A percentile compares a stretch with the other conserved stretches of the same genome.
These are phyloP conservation scores for Kryptolebias marmoratus DNA, from an alignment of 2,113 vertebrate species.

Conservation along the genomic window DNA sequence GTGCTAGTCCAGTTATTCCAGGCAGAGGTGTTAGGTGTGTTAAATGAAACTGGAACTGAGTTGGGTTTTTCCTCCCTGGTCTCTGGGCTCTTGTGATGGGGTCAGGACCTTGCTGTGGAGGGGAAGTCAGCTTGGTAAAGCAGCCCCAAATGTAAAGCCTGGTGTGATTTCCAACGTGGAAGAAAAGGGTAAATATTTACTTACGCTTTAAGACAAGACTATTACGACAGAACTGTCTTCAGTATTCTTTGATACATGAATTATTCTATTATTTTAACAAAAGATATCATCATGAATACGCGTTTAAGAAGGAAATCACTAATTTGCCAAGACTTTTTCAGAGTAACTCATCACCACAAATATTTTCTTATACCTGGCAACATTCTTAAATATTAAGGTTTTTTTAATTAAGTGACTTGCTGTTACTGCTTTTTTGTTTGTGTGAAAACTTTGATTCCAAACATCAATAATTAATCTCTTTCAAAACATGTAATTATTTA, in stretches of 20 bases:
- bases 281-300: not conserved
- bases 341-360: too few relatives aligned
- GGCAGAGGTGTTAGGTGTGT: conserved; percentile 66
- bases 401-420: not conserved
- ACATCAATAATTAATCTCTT: too few relatives aligned
- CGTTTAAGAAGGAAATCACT: conserved; percentile 17
- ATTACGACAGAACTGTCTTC: conserved; percentile 14
- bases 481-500: too few relatives aligned
- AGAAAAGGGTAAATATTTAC: conserved; percentile 53
- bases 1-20: conserved; percentile 69
- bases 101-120: conserved; percentile 62
- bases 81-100: conserved; percentile 66
- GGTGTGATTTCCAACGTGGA: conserved; percentile 46
- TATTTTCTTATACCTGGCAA: not conserved
- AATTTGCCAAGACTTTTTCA: too few relatives aligned
- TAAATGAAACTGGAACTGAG: conserved; percentile 71
- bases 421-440: too few relatives aligned
- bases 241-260: not conserved
- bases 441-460: too few relatives aligned
- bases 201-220: conserved; percentile 13
- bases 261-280: not conserved
- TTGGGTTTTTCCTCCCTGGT: conserved; percentile 51
- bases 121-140: conserved; percentile 50
- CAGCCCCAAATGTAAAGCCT: conserved; percentile 39
- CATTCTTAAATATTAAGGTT: not conserved